Evolutionary conservation across 2,888 invertebrate genomes (phyloP), one percentile per base, ranked within the genome.

Genomic region (Papilio gigon): DNA sequence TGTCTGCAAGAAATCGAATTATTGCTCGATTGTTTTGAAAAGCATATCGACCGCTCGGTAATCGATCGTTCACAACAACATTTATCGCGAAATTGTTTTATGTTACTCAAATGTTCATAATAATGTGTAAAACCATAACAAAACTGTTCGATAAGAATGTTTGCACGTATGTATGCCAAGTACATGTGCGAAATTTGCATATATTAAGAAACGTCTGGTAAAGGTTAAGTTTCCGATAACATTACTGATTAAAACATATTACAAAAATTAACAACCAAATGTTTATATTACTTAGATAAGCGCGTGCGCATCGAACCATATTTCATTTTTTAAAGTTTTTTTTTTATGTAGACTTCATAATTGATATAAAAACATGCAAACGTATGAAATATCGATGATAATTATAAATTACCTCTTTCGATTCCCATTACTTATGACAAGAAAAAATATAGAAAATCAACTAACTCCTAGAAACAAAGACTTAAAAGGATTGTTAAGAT

Each of bases 11-110:
- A 60, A 60, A 37, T 42, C 60, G 65, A 64, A 61, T 53, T 53
- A 60, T 65, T 68, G 68, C 64, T 60, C 37, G 30, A 61, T 53
- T 59, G 64, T 59, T 64, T 68, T 53, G 22, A 40, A 35, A 60
- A 40, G 40, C 37, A 47, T 64, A 71, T 68, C 59, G 70, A 70
- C 65, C 66, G 64, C 72, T 71, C 72, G 74, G 72, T 72, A 65
- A 68, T 50, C 68, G 61, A 65, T 65, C 58, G 59, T 65, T 65
- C 76, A 77, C 75, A 77, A 80, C 75, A 78, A 71, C n/a, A 59
- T 75, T 77, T 78, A 80, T 78, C 76, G 67, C 61, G 58, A 62
- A 68, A 68, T 61, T 65, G 70, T 72, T 71, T 71, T 72, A 71
- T 70, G 65, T 68, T 50, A 68, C 65, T 65, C 59, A 65, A 67